Evolutionary conservation across 1,140 invertebrate genomes (phyloP).

Genomic region (Dreissena polymorpha): DNA sequence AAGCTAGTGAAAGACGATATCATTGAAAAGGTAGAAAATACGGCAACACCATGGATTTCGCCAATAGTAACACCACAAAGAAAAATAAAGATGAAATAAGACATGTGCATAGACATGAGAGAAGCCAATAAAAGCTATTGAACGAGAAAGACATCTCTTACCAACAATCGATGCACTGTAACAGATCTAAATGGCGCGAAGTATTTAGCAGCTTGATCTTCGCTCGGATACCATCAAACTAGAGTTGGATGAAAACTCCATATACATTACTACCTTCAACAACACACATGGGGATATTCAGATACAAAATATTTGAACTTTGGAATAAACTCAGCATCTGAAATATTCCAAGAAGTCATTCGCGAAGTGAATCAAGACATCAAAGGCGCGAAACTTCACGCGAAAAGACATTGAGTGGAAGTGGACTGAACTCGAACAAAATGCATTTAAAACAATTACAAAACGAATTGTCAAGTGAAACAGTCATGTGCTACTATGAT

Average conservation of each 20-base stretch:
- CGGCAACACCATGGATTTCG: conserved; percentile 69
- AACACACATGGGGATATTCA: conserved; percentile 45
- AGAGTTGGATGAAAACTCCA: conserved; percentile 34
- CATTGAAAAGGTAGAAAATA: conserved; percentile 62
- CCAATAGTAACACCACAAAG: conserved; percentile 62
- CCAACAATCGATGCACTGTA: conserved; percentile 68
- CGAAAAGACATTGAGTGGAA: conserved; percentile 31
- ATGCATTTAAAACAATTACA: no score
- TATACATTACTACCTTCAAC: conserved; percentile 54
- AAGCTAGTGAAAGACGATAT: conserved; percentile 58
- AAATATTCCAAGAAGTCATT: conserved; percentile 59
- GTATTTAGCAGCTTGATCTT: conserved; percentile 55
- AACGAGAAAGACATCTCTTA: conserved; percentile 58
- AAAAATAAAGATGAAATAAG: conserved; percentile 61
- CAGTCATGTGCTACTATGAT: no score
- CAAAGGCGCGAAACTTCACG: conserved; percentile 37
- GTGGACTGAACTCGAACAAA: no score
- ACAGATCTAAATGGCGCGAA: conserved; percentile 56
- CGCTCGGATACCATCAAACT: conserved; percentile 57
- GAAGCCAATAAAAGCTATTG: conserved; percentile 63
- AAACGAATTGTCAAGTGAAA: no score
- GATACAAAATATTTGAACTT: conserved; percentile 61
- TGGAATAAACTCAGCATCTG: conserved; percentile 58
- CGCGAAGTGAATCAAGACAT: conserved; percentile 36
- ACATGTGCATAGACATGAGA: no score